Percentiles rank a stretch among this genome's conserved stretches.
Conservation (phyloP, 2,888 invertebrate species). For the Microctonus hyperodae region DNA sequence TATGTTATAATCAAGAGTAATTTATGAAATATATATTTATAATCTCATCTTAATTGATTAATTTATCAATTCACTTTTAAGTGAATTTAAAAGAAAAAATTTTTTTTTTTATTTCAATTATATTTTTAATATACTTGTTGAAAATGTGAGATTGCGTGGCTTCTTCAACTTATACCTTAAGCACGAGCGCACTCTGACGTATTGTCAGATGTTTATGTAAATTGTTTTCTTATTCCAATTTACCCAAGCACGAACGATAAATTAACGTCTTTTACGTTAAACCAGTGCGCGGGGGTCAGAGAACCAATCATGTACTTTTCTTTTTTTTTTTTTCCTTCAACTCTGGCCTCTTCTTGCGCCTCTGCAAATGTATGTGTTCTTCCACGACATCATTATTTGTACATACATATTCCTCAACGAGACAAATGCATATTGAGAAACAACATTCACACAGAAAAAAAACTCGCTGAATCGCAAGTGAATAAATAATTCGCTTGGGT, state of each 20-base stretch:
- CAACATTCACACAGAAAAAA: neutral
- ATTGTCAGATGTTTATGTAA: slow-evolving; percentile 38
- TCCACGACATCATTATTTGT: slow-evolving; percentile 15
- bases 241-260: slow-evolving; percentile 39
- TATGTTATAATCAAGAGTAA: neutral
- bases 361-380: slow-evolving; percentile 12
- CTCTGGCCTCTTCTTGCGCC: neutral
- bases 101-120: too few species aligned
- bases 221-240: slow-evolving; percentile 43
- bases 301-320: slow-evolving; percentile 28
- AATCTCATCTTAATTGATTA: neutral
- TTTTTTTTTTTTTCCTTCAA: slow-evolving; percentile 21
- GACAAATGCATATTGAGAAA: neutral
- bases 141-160: neutral
- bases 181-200: neutral
- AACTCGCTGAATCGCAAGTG: neutral
- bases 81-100: too few species aligned
- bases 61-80: neutral
- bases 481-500: neutral
- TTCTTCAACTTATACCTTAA: neutral
- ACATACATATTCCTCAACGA: slow-evolving; percentile 1
- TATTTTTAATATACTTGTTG: neutral
- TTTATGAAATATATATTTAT: neutral
- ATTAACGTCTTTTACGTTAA: slow-evolving; percentile 42
- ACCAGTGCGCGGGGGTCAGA: slow-evolving; percentile 37